These are phyloP conservation scores for Rhinopomastus cyanomelas DNA, from an alignment of 2,113 vertebrate genomes.

Conservation along the genomic window DNA sequence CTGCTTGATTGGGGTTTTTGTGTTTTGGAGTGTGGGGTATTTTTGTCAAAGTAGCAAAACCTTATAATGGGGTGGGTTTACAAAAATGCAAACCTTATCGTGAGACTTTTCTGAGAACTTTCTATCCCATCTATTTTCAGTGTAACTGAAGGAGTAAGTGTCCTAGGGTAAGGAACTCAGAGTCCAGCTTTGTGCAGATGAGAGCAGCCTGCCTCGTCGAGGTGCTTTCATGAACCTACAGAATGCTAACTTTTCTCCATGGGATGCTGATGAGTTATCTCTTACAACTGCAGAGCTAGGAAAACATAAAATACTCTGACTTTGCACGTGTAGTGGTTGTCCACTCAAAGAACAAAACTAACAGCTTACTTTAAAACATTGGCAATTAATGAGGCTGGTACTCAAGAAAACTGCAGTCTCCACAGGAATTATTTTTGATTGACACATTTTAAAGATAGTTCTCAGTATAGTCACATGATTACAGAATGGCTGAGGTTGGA, in stretches of 20 bases:
- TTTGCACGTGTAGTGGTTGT: not conserved
- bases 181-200: not conserved
- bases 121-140: not conserved
- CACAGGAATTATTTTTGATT: not conserved
- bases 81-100: not conserved
- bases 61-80: not conserved
- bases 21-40: not conserved
- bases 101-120: not conserved
- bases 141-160: not conserved
- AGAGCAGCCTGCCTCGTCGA: not conserved
- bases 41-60: not conserved
- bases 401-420: not conserved
- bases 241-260: not conserved
- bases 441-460: not conserved
- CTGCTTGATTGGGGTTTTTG: not conserved
- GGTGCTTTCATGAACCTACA: not conserved
- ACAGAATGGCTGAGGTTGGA: not conserved
- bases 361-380: not conserved
- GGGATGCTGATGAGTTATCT: not conserved
- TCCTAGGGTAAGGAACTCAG: not conserved
- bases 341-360: not conserved
- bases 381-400: not conserved
- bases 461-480: not conserved
- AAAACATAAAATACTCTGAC: slow-evolving; percentile 30
- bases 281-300: not conserved